Base-by-base conservation (phyloP, 2,113 vertebrate genomes). In the Pachycephala philippinensis region DNA sequence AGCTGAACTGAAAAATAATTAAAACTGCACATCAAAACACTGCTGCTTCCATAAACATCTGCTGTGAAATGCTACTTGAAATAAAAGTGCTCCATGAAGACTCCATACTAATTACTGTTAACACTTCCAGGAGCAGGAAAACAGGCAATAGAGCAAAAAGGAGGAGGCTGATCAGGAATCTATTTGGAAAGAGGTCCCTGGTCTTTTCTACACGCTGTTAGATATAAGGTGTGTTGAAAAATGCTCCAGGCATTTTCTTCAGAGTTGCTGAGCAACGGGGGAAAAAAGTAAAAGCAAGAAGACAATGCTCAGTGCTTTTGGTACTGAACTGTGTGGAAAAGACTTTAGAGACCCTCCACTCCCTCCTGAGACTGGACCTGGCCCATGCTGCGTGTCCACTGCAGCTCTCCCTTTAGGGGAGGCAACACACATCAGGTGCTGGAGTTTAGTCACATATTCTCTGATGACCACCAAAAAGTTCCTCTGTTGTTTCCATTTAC, bases 1-100 rank as follows among this genome's bases (percentile, higher is more conserved):
- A 84, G 44, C 27, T 94, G 61, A 92, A 87, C 26, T 88, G 82
- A 70, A 60, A 93, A 93, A 86, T 71, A 87, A 83, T 85, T 91
- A 72, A 93, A 95, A 94, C 37, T 59, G 63, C 70, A 74, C 44
- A 77, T 84, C 56, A 87, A 71, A 89, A 90, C 72, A 68, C 30
- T 63, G 35, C 54, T 72, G 37, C 23, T 95, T 84, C 45, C 57
- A 88, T 64, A 87, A 92, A 74, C 37, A 82, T 37, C 72, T 89
- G 49, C 63, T 74, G 40, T 59, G 56, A 94, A 93, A 95, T 50
- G 45, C 63, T 69, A 69, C 61, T 84, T 87, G 64, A 89, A 90
- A 92, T 70, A 68, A 60, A 92, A 95, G 10, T n/a, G 47, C 17
- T 89, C 63, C 30, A 39, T 19, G 31, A 84, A 86, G 83, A 77